These are phyloP conservation scores for Phaethon lepturus DNA, from an alignment of 2,113 vertebrate genomes.

Conservation along the genomic window DNA sequence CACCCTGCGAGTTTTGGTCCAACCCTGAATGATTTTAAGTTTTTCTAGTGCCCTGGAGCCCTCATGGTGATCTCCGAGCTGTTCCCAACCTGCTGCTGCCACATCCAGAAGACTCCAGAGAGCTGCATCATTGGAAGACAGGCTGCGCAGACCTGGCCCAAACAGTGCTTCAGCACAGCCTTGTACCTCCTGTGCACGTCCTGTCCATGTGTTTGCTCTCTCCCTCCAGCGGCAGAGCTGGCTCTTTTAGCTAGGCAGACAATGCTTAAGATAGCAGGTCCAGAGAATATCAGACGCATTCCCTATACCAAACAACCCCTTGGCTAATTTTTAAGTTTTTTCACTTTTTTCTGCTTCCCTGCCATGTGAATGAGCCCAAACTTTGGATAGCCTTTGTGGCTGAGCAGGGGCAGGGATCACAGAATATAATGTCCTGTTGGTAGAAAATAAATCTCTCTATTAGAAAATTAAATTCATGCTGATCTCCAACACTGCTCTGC, in stretches of 20 bases:
- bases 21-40: background rate
- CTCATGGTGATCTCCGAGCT: background rate
- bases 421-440: background rate
- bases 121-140: background rate
- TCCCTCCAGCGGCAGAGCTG: background rate
- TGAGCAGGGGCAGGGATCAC: background rate
- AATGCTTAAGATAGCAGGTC: background rate
- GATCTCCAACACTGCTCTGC: background rate
- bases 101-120: background rate
- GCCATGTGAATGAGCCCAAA: background rate
- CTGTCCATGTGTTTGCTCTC: accelerated
- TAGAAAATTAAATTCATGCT: constrained; percentile 36
- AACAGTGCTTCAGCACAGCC: background rate
- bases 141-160: background rate
- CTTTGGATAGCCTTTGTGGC: background rate
- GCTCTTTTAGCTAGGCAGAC: background rate
- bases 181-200: background rate
- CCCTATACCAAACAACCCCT: background rate
- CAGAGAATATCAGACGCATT: background rate
- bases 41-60: background rate
- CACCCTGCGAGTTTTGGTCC: background rate
- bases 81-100: background rate
- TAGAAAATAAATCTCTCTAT: constrained; percentile 11
- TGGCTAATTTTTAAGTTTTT: background rate
- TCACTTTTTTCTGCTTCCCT: background rate